Percentiles rank a stretch among this genome's conserved stretches.
Conservation (phyloP, 1,140 invertebrate species). For the Heliconius melpomene region DNA sequence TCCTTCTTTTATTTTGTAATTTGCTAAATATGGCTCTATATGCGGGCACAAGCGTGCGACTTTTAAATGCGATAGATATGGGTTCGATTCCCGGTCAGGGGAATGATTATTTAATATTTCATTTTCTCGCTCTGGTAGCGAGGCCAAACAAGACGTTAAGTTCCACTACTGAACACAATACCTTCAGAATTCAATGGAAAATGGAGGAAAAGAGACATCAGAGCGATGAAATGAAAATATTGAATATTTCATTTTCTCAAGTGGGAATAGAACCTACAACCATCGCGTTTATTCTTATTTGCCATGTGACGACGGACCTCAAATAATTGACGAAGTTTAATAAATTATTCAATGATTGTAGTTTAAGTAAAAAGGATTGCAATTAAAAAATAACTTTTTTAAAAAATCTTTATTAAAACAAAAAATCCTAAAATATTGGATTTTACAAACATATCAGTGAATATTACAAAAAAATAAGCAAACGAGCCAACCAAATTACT, state of each 20-base stretch:
- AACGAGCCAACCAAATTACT: background rate
- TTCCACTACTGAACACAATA: background rate
- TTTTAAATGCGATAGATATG: no score
- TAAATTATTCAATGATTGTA: no score
- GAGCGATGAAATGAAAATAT: background rate
- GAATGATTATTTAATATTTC: no score
- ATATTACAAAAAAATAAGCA: background rate
- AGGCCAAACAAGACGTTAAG: background rate
- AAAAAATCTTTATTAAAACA: conserved; percentile 3
- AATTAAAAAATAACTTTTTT: background rate
- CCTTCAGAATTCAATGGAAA: no score
- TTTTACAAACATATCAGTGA: background rate
- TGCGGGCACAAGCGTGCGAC: no score
- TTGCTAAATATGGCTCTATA: no score
- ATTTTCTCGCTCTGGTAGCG: no score
- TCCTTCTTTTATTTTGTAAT: no score
- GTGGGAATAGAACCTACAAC: background rate
- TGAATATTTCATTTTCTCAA: background rate
- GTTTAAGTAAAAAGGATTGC: no score
- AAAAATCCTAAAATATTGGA: background rate
- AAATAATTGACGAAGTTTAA: background rate
- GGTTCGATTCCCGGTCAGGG: no score
- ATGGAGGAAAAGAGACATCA: background rate
- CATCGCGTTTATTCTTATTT: background rate
- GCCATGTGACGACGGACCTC: background rate